Conservation (phyloP, 2,888 invertebrate genomes). For the Cantharis rustica region DNA sequence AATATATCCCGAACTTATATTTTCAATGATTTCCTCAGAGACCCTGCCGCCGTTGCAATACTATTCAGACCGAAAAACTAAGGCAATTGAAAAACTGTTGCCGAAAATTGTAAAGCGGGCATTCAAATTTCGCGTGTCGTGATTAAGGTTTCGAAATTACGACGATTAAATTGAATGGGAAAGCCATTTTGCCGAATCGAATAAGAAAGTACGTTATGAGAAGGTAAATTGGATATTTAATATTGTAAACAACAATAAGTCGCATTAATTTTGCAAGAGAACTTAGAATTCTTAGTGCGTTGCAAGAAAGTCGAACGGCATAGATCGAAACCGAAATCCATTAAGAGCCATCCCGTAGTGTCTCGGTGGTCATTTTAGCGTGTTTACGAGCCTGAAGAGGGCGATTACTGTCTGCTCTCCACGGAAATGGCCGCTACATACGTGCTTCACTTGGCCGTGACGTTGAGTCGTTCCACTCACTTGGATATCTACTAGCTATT, state of each 20-base stretch:
- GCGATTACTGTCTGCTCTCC: constrained; percentile 55
- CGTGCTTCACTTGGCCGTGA: constrained; percentile 46
- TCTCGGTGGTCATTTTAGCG: constrained; percentile 54
- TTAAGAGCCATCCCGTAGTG: constrained; percentile 53
- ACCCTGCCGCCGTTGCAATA: constrained; percentile 48
- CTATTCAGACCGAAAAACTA: constrained; percentile 16
- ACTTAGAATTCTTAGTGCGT: constrained; percentile 26
- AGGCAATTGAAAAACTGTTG: constrained; percentile 8
- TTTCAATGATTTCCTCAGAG: constrained; percentile 80
- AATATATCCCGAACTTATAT: constrained; percentile 73
- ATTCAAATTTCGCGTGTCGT: background rate
- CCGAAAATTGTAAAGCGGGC: background rate
- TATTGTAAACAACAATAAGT: constrained; percentile 26
- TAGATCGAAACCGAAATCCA: constrained; percentile 51
- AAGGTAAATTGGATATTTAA: background rate
- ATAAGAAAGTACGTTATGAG: background rate
- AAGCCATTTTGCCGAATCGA: background rate
- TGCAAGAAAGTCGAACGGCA: constrained; percentile 35
- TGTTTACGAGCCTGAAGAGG: constrained; percentile 56
- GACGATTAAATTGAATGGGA: background rate
- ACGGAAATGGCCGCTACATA: constrained; percentile 53
- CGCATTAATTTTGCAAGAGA: constrained; percentile 35
- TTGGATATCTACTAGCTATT: constrained; percentile 44
- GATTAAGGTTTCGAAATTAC: background rate
- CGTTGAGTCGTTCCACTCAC: constrained; percentile 50